Conservation (phyloP, 1,140 invertebrate genomes). For the Elysia chlorotica region DNA sequence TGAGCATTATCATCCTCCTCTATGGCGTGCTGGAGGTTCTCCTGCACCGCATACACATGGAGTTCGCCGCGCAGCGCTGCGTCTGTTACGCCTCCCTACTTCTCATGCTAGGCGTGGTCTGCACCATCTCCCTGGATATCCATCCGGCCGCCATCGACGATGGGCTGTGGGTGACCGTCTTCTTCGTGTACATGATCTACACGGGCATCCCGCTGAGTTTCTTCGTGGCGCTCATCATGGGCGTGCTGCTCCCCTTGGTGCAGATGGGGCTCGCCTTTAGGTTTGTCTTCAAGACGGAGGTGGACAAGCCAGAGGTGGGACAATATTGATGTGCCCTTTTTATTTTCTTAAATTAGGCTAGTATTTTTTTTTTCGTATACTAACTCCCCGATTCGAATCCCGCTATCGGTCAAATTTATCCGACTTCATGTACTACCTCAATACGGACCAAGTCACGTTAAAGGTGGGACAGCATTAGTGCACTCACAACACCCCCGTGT, state of each 20-base stretch:
- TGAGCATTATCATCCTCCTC: background rate
- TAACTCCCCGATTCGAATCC: too few species aligned
- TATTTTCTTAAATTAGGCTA: too few species aligned
- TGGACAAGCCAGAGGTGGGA: too few species aligned
- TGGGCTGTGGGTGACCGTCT: slow-evolving; percentile 10
- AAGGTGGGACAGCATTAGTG: too few species aligned
- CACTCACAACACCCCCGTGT: too few species aligned
- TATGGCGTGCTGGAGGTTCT: background rate
- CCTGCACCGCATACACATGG: background rate
- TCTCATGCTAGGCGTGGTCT: slow-evolving; percentile 1
- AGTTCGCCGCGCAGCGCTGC: background rate
- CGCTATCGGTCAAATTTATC: too few species aligned
- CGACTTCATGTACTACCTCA: too few species aligned
- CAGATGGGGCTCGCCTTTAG: background rate
- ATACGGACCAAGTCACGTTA: too few species aligned
- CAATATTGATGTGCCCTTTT: too few species aligned
- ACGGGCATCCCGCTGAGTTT: slow-evolving; percentile 8
- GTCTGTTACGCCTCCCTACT: background rate
- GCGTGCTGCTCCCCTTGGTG: background rate
- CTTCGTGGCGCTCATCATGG: background rate
- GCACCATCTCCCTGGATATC: slow-evolving; percentile 6
- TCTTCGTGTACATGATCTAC: slow-evolving; percentile 22
- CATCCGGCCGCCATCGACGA: background rate
- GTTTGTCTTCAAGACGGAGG: too few species aligned
- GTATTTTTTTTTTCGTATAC: too few species aligned